Conservation (phyloP, 1,140 invertebrate genomes). For the Pinna nobilis region DNA sequence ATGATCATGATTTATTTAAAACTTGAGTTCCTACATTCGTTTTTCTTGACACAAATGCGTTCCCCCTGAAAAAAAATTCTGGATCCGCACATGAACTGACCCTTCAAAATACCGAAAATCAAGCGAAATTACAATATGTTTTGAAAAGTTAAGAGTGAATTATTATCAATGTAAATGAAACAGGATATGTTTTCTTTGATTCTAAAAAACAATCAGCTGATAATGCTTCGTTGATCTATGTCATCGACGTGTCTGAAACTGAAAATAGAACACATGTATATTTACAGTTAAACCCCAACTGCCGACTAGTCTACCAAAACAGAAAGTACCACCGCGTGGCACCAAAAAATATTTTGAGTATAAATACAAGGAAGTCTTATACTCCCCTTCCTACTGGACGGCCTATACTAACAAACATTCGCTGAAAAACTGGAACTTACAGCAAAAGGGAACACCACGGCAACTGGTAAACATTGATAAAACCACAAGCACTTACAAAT, state of each 20-base stretch:
- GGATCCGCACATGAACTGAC: too few relatives aligned
- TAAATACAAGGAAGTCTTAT: slow-evolving; percentile 15
- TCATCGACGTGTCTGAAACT: background rate
- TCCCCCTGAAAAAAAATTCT: too few relatives aligned
- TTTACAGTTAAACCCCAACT: too few relatives aligned
- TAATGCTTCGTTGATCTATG: background rate
- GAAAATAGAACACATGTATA: too few relatives aligned
- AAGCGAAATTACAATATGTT: too few relatives aligned
- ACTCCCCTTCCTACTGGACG: slow-evolving; percentile 31
- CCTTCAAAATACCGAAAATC: too few relatives aligned
- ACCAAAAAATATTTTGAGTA: slow-evolving; percentile 16
- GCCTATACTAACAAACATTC: slow-evolving; percentile 6
- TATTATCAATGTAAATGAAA: background rate
- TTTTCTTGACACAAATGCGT: too few relatives aligned
- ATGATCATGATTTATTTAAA: too few relatives aligned
- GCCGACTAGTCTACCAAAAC: background rate
- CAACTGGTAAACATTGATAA: background rate
- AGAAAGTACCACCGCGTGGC: slow-evolving; percentile 11
- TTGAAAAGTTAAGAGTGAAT: background rate
- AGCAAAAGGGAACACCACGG: background rate
- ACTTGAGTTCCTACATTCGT: too few relatives aligned
- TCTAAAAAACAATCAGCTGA: background rate
- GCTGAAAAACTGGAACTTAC: slow-evolving; percentile 29
- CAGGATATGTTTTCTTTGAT: background rate
- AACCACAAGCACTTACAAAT: background rate